Evolutionary conservation across 2,888 invertebrate genomes (phyloP).

Genomic region (Agonopterix subpropinquella): DNA sequence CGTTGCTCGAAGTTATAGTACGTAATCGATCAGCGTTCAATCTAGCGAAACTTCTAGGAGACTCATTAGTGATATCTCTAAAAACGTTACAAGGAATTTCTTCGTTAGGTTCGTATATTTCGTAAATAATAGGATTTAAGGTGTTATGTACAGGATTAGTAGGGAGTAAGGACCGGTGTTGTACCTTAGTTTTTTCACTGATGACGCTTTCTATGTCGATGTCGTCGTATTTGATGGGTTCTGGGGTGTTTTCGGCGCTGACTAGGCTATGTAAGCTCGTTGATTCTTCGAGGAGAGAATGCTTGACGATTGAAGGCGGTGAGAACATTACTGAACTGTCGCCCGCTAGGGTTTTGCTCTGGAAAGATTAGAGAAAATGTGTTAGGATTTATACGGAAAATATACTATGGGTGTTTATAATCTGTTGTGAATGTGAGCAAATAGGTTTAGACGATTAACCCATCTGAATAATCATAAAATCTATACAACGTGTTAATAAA

Average conservation of each 20-base stretch:
- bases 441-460: too few species aligned
- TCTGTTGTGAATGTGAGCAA: too few species aligned
- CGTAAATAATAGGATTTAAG: conserved; percentile 25
- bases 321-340: conserved; percentile 89
- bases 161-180: conserved; percentile 67
- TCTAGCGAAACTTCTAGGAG: conserved; percentile 55
- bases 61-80: conserved; percentile 59
- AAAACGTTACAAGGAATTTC: conserved; percentile 24
- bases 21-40: conserved; percentile 61
- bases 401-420: too few species aligned
- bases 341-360: conserved; percentile 90
- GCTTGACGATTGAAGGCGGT: conserved; percentile 90
- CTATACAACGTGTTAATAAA: too few species aligned
- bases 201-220: conserved; percentile 56
- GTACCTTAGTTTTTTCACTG: conserved; percentile 68
- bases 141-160: conserved; percentile 62
- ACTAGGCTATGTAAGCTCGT: conserved; percentile 76
- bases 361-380: conserved; percentile 49
- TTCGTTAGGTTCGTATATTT: conserved; percentile 18
- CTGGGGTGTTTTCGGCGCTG: conserved; percentile 60
- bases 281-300: conserved; percentile 82
- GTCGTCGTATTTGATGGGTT: conserved; percentile 46
- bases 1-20: conserved; percentile 50
- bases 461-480: too few species aligned
- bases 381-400: neutral